These are phyloP conservation scores for Pelodiscus sinensis DNA, from an alignment of 2,113 vertebrate species.

Conservation along the genomic window DNA sequence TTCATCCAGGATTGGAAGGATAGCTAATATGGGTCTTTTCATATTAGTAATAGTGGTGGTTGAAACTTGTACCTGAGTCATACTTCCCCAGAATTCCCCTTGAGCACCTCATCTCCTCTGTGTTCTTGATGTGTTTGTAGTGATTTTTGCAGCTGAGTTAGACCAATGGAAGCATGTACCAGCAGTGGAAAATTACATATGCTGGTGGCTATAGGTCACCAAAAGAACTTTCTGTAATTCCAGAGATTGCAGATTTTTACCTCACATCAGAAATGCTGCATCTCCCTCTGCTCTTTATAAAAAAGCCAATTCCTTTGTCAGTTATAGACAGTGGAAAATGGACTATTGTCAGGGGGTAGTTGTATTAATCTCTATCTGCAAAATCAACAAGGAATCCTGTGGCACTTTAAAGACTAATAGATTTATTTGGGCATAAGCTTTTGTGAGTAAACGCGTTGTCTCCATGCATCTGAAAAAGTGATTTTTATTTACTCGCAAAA, in stretches of 20 bases:
- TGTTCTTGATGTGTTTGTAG: constrained; percentile 2
- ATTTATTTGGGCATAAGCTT: too few relatives aligned
- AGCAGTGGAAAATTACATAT: constrained; percentile 4
- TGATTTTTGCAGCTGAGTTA: background rate
- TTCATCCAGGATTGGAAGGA: background rate
- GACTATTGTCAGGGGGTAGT: too few relatives aligned
- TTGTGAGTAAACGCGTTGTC: too few relatives aligned
- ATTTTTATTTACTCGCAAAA: too few relatives aligned
- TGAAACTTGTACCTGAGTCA: background rate
- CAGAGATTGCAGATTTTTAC: background rate
- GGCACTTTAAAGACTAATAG: too few relatives aligned
- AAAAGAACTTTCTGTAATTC: background rate
- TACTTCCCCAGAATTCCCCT: background rate
- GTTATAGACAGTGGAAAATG: background rate
- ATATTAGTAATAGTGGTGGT: background rate
- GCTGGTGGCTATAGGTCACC: background rate
- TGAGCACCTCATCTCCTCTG: background rate
- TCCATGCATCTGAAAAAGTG: too few relatives aligned
- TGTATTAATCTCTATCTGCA: too few relatives aligned
- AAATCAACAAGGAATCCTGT: too few relatives aligned
- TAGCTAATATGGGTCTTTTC: background rate
- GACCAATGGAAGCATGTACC: background rate
- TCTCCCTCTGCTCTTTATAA: background rate
- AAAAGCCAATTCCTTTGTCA: background rate
- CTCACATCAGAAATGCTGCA: background rate